Evolutionary conservation across 2,888 invertebrate species (phyloP).

Genomic region (Plagodis pulveraria): DNA sequence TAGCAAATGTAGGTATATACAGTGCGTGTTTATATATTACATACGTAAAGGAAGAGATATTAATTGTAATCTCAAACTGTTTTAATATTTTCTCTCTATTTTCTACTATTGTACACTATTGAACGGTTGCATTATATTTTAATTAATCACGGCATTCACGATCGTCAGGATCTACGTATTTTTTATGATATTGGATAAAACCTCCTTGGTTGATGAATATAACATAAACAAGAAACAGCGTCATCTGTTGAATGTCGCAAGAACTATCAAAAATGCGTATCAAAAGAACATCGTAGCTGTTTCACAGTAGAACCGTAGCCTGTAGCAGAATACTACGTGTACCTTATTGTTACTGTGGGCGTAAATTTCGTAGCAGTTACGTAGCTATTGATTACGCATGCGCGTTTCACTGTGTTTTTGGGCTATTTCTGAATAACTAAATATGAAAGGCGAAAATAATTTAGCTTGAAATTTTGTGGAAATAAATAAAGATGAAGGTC

Average conservation of each 20-base stretch:
- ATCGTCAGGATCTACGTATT: too few relatives aligned
- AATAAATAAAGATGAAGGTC: constrained; percentile 59
- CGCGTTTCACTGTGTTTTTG: constrained; percentile 45
- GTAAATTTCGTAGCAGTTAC: constrained; percentile 28
- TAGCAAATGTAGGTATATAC: too few relatives aligned
- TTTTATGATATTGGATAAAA: too few relatives aligned
- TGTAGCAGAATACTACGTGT: constrained; percentile 15
- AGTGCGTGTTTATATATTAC: too few relatives aligned
- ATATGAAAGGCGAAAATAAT: constrained; percentile 34
- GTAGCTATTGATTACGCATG: constrained; percentile 75
- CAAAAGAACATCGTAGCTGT: constrained; percentile 15
- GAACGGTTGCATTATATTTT: too few relatives aligned
- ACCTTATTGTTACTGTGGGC: constrained; percentile 31
- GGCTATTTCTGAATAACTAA: constrained; percentile 44
- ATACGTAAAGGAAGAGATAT: too few relatives aligned
- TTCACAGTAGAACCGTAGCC: not conserved
- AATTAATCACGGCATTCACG: too few relatives aligned
- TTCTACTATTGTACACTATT: too few relatives aligned
- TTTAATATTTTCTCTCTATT: too few relatives aligned
- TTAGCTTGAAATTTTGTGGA: constrained; percentile 20
- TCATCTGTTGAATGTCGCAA: constrained; percentile 28
- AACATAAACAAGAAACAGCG: constrained; percentile 9
- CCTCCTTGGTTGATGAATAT: too few relatives aligned
- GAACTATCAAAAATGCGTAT: constrained; percentile 2
- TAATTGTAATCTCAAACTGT: too few relatives aligned